A percentile compares a stretch with the other conserved stretches of the same genome.
Conservation (phyloP, 1,140 invertebrate genomes). For the Trachymyrmex cornetzi region DNA sequence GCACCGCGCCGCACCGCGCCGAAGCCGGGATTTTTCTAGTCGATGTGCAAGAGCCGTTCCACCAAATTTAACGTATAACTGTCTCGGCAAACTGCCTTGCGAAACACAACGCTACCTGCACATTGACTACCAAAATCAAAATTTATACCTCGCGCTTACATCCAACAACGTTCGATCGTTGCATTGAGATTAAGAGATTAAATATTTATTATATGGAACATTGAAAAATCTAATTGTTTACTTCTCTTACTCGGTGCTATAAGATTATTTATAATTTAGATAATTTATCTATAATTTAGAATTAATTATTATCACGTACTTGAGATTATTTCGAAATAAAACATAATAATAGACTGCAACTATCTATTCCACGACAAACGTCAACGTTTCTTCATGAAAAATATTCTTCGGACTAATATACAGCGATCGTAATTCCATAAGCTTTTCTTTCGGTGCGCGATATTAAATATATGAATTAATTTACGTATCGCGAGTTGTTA, state of each 20-base stretch:
- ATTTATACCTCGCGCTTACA: constrained; percentile 18
- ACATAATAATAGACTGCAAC: neutral
- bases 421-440: constrained; percentile 79
- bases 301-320: neutral
- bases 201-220: neutral
- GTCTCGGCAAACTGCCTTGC: neutral
- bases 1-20: neutral
- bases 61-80: constrained; percentile 22
- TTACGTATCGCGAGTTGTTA: constrained; percentile 86
- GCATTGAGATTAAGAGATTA: neutral
- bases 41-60: neutral
- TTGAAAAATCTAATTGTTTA: neutral
- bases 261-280: constrained; percentile 7
- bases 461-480: constrained; percentile 86
- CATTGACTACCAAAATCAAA: neutral
- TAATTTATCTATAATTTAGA: constrained; percentile 5
- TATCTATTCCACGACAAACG: neutral
- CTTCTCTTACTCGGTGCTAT: neutral
- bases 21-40: constrained; percentile 47
- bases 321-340: constrained; percentile 3
- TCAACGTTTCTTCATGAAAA: neutral
- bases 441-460: constrained; percentile 79
- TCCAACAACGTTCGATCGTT: constrained; percentile 21
- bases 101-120: constrained; percentile 13
- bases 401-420: constrained; percentile 7